A percentile compares a stretch with the other conserved stretches of the same genome.
phyloP scores from a whole-genome alignment of 2,888 invertebrate genomes.

The Aricia artaxerxes region DNA sequence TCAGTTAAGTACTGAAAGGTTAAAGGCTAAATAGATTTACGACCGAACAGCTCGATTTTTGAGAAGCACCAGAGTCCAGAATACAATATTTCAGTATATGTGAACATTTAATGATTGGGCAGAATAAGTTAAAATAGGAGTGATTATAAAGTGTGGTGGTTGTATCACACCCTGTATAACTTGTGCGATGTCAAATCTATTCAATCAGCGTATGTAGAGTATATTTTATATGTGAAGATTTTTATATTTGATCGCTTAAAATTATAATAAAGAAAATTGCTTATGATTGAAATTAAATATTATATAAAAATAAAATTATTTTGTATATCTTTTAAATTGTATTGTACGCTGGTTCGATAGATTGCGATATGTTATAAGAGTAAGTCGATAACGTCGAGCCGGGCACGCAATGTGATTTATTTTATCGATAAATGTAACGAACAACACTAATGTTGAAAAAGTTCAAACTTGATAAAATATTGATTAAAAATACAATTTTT shows the following conservation, averaged over 20 bases:
- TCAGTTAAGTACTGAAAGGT: neutral
- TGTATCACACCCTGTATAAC: neutral
- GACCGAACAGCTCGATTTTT: neutral
- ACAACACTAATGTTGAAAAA: neutral
- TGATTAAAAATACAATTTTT: neutral
- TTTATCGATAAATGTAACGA: conserved; percentile 12
- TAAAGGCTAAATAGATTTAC: neutral
- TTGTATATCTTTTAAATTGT: conserved; percentile 15
- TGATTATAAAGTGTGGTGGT: neutral
- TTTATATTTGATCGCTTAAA: neutral
- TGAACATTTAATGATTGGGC: neutral
- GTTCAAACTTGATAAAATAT: conserved; percentile 5
- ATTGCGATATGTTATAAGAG: conserved; percentile 28
- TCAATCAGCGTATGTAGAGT: conserved; percentile 34
- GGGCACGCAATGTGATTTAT: conserved; percentile 25
- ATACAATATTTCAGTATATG: neutral
- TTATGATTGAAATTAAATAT: conserved; percentile 6
- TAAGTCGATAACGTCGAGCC: conserved; percentile 25
- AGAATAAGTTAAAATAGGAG: neutral
- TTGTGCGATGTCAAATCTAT: conserved; percentile 32
- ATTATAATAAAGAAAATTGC: neutral
- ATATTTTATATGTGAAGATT: neutral
- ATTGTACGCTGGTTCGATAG: conserved; percentile 37
- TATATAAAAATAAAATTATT: neutral
- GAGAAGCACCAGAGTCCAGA: neutral